Evolutionary conservation across 2,888 invertebrate genomes (phyloP).

Genomic region (Eucera pruinosa): DNA sequence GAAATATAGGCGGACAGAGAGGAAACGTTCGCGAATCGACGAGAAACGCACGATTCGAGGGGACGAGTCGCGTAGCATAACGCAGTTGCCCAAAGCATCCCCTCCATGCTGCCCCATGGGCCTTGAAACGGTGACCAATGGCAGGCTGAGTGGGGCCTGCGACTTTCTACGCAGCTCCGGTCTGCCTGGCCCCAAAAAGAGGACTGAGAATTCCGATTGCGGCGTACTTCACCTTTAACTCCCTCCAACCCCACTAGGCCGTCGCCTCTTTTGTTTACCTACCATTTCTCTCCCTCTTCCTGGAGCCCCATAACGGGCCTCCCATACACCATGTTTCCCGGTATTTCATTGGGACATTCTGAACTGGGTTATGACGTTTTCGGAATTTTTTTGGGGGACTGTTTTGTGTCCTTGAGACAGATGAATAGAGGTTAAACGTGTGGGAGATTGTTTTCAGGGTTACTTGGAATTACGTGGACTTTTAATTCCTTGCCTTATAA

Average conservation of each 20-base stretch:
- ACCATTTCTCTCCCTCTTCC: background rate
- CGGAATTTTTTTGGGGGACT: background rate
- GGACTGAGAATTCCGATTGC: constrained; percentile 20
- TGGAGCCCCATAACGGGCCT: background rate
- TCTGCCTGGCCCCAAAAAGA: constrained; percentile 62
- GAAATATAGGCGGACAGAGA: background rate
- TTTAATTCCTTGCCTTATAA: no score
- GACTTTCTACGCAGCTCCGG: constrained; percentile 77
- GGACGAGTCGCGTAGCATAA: constrained; percentile 62
- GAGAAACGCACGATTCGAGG: constrained; percentile 19
- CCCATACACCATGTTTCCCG: background rate
- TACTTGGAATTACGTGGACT: no score
- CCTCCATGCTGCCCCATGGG: constrained; percentile 50
- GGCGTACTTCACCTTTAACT: constrained; percentile 3
- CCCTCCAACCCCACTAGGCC: background rate
- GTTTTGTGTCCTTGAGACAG: no score
- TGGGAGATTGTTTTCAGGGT: no score
- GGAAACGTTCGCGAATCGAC: constrained; percentile 1
- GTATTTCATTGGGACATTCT: background rate
- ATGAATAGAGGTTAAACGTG: no score
- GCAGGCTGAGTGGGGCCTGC: constrained; percentile 58
- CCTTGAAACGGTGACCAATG: constrained; percentile 48
- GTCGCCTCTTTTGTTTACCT: constrained; percentile 28
- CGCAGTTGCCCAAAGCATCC: constrained; percentile 80
- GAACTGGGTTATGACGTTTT: background rate